Conservation (phyloP, 1,140 invertebrate species). For the Drosophila orena region DNA sequence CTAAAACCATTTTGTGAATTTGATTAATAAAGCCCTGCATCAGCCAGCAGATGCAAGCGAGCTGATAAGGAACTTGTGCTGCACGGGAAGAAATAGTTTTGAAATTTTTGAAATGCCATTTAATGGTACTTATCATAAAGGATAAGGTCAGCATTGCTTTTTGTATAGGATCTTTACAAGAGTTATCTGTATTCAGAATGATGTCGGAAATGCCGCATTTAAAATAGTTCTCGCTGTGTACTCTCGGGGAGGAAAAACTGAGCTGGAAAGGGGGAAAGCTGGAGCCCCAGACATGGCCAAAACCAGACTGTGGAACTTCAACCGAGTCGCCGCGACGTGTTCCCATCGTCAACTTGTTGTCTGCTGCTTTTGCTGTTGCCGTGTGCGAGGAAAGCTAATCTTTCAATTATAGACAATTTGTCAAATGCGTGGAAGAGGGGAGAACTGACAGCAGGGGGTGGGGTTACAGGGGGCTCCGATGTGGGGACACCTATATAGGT, state of each 20-base stretch:
- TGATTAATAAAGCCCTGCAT: slow-evolving; percentile 84
- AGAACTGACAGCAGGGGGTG: slow-evolving; percentile 43
- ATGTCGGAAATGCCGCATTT: neutral
- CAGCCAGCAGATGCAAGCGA: slow-evolving; percentile 67
- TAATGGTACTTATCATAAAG: neutral
- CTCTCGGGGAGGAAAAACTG: neutral
- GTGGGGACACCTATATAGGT: slow-evolving; percentile 44
- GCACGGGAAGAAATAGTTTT: neutral
- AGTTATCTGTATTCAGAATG: neutral
- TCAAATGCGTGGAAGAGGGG: slow-evolving; percentile 74
- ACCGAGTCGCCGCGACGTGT: slow-evolving; percentile 60
- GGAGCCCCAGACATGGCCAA: slow-evolving; percentile 42
- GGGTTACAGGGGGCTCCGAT: slow-evolving; percentile 8
- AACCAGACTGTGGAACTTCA: slow-evolving; percentile 46
- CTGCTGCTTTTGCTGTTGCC: slow-evolving; percentile 45
- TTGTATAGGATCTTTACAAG: too few relatives aligned
- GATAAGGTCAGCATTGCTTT: too few relatives aligned
- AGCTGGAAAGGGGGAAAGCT: slow-evolving; percentile 7
- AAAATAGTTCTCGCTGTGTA: neutral
- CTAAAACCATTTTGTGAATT: slow-evolving; percentile 83
- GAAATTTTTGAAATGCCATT: too few relatives aligned
- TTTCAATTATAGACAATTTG: slow-evolving; percentile 85
- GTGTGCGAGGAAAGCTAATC: slow-evolving; percentile 83
- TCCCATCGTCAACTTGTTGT: slow-evolving; percentile 71
- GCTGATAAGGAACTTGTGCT: slow-evolving; percentile 63